Base-by-base conservation (phyloP, 53 echinoderm and acorn worm species). In the Holothuria scabra region DNA sequence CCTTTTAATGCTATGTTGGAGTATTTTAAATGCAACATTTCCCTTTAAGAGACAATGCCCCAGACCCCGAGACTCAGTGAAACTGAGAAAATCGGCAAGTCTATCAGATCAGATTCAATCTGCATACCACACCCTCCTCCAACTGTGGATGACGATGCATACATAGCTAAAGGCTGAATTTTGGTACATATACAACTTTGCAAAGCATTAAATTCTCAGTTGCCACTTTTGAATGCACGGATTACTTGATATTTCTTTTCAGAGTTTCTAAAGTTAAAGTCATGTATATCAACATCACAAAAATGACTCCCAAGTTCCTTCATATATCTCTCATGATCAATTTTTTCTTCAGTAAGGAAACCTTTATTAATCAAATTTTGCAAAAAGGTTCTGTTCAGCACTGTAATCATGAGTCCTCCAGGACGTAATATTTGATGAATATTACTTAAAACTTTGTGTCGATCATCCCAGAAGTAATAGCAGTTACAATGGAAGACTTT, bases 381-480 rank as follows among this genome's bases (percentile, higher is more conserved):
- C 4, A 97, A 37, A 2, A 46, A 0, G 23, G 66, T 63, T 19
- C 76, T 38, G 21, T 65, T 64, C 44, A 94, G 66, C 13, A 58
- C 60, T 1, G 94, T 92, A 8, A 94, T 84, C 99, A 97, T 97
- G 28, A 83, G 63, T 3, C 94, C 91, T 0, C 86, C 92, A 4
- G 87, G 86, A 33, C 92, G 90, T 23, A 97, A 83, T 2, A 97
- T 93, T n/a, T 91, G 38, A 46, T 69, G 56, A 32, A 97, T 84
- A 35, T 92, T 91, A 24, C 30, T 65, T 0, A 88, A 35, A 18
- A 83, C 88, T 44, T 57, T 75, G 4, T 44, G 20, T 26, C 65
- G 46, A 65, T 94, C 94, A 2, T 94, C 87, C 99, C 99, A 94
- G 74, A 97, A 97, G 84, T 97, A 97, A 65, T 94, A 97, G 72